A percentile compares a stretch with the other conserved stretches of the same genome.
Conservation (phyloP, 2,888 invertebrate species). For the Ctenicera cuprea region DNA sequence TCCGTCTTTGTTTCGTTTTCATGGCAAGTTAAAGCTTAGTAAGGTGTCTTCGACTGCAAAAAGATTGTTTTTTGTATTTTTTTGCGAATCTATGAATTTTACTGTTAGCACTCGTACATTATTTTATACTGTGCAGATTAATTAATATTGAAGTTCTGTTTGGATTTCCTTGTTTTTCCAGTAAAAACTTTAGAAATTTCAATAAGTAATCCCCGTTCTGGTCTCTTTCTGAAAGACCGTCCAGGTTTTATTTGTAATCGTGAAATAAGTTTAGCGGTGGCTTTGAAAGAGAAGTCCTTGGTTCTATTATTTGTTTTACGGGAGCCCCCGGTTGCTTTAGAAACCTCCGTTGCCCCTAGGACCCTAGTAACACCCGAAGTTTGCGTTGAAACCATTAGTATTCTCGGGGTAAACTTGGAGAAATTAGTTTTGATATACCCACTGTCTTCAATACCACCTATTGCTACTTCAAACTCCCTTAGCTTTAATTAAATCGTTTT, state of each 20-base stretch:
- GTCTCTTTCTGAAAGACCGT: too few species aligned
- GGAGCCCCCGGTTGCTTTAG: conserved; percentile 36
- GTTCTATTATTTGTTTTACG: conserved; percentile 18
- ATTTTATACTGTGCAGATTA: too few species aligned
- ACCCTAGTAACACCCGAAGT: conserved; percentile 56
- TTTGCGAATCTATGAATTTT: too few species aligned
- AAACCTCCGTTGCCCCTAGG: conserved; percentile 48
- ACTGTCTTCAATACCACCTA: conserved; percentile 30
- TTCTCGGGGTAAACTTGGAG: conserved; percentile 53
- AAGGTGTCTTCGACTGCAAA: not conserved
- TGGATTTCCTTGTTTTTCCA: too few species aligned
- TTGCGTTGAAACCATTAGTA: conserved; percentile 54
- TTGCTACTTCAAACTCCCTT: conserved; percentile 21
- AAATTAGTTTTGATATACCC: conserved; percentile 58
- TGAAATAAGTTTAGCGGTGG: conserved; percentile 12
- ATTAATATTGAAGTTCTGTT: too few species aligned
- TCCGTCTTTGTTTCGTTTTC: conserved; percentile 7
- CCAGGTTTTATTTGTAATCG: conserved; percentile 1
- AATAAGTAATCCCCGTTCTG: too few species aligned
- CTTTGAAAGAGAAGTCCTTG: conserved; percentile 13
- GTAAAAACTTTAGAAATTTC: too few species aligned
- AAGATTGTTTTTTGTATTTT: too few species aligned
- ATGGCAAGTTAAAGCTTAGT: not conserved
- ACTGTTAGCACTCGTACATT: too few species aligned
- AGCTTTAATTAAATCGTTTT: conserved; percentile 39